Evolutionary conservation across 1,140 invertebrate species (phyloP).

Genomic region (Drosophila simulans): DNA sequence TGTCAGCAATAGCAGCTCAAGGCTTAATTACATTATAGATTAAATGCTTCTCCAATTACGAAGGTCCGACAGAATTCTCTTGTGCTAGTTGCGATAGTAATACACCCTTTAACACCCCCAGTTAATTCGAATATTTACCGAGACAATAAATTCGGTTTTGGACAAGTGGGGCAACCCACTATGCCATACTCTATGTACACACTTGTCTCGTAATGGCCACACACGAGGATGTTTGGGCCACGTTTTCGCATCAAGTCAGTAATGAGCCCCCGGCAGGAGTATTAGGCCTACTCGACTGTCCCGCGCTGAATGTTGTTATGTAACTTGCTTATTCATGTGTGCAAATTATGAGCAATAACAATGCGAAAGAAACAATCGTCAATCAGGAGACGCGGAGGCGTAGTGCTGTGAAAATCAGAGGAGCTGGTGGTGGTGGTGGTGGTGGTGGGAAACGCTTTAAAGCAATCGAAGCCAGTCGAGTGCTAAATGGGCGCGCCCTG

Average conservation of each 20-base stretch:
- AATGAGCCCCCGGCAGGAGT: slow-evolving; percentile 25
- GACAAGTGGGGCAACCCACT: not conserved
- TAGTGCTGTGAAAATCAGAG: slow-evolving; percentile 10
- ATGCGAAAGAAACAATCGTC: slow-evolving; percentile 39
- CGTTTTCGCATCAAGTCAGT: slow-evolving; percentile 27
- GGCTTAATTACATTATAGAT: not conserved
- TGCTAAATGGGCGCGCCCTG: slow-evolving; percentile 36
- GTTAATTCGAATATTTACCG: slow-evolving; percentile 12
- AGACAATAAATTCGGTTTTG: slow-evolving; percentile 14
- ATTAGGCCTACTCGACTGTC: slow-evolving; percentile 25
- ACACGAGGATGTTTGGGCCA: slow-evolving; percentile 22
- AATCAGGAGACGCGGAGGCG: slow-evolving; percentile 33
- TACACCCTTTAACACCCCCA: not conserved
- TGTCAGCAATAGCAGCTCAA: not conserved
- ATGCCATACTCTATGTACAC: not conserved
- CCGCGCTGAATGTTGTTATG: slow-evolving; percentile 21
- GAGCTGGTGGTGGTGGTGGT: no score
- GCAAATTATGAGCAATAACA: slow-evolving; percentile 53
- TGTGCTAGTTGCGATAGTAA: not conserved
- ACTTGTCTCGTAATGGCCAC: slow-evolving; percentile 19
- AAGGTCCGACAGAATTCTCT: not conserved
- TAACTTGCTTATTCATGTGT: slow-evolving; percentile 61
- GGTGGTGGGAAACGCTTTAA: slow-evolving; percentile 43
- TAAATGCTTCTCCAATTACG: not conserved
- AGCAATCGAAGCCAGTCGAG: slow-evolving; percentile 65